Base-by-base conservation (phyloP, 2,113 vertebrate species). In the Microcebus tavaratra region DNA sequence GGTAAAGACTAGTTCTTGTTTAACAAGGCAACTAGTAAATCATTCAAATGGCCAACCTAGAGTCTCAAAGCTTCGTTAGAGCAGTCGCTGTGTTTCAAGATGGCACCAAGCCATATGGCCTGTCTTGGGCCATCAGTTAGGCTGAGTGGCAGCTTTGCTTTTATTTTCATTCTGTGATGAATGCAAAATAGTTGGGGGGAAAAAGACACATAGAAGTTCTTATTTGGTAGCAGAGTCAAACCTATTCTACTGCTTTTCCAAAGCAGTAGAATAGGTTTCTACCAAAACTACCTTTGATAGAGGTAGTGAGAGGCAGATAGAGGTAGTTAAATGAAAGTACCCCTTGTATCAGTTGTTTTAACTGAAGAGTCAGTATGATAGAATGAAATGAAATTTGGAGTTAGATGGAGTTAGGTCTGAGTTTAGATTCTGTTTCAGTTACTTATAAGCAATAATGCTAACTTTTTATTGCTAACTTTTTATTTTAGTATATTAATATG, bases 1-100 rank as follows among this genome's bases (percentile, higher is more conserved):
- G 80, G 14, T 55, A 93, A 97, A 96, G 95, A 91, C 96, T 97
- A 97, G 97, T 90, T 97, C 92, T 98, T 97, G 76, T 96, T 98
- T 97, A 98, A 95, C 86, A 98, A 98, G 94, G 97, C 93, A 97
- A 98, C 90, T 96, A 96, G 80, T 86, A 97, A 98, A 94, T 91
- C 76, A 95, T 88, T 97, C 61, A 78, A 96, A 96, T 63, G 91
- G 45, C 67, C 68, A 55, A 98, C 94, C 98, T 96, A 92, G 89
- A 98, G 45, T 86, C 75, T 96, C 48, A 42, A 89, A 85, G 36
- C 63, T 18, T 29, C 75, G 1, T 15, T 42, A 68, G 76, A 92
- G 25, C n/a, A 65, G 39, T 55, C 84, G 68, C 55, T 50, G 59
- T 79, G 1, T 84, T 96, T 93, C 79, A 95, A 42, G 75, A 95